phyloP scores from a whole-genome alignment of 2,113 vertebrate species.

The Notothenia coriiceps region DNA sequence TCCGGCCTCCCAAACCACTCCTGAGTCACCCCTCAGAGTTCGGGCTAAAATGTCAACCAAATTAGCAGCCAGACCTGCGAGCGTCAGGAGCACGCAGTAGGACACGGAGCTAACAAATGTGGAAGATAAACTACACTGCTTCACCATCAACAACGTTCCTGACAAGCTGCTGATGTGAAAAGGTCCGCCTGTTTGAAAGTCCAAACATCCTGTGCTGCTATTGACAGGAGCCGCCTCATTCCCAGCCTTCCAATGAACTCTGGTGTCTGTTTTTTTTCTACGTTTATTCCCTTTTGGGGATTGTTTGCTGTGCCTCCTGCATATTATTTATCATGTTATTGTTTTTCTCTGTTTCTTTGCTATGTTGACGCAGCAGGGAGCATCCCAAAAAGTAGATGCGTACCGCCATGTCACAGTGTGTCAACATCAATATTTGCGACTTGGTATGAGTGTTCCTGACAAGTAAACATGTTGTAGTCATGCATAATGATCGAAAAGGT shows the following conservation, averaged over 20 bases:
- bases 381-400: background rate
- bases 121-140: conserved; percentile 11
- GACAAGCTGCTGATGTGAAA: conserved; percentile 52
- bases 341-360: conserved; percentile 37
- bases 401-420: conserved; percentile 9
- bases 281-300: conserved; percentile 39
- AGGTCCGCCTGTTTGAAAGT: conserved; percentile 23
- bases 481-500: conserved; percentile 13
- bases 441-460: conserved; percentile 19
- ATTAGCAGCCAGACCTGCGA: conserved; percentile 57
- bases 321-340: conserved; percentile 37
- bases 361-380: conserved; percentile 26
- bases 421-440: conserved; percentile 17
- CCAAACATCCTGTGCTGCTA: conserved; percentile 29
- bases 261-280: conserved; percentile 27
- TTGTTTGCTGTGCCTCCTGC: conserved; percentile 33
- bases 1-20: conserved; percentile 33
- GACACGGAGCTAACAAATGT: conserved; percentile 21
- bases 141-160: conserved; percentile 44
- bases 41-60: conserved; percentile 70
- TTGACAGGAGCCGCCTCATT: conserved; percentile 10
- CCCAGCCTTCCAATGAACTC: background rate
- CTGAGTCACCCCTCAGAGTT: conserved; percentile 41
- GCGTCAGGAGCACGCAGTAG: conserved; percentile 16
- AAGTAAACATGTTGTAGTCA: conserved; percentile 2